Evolutionary conservation across 2,797 vertebrate species (phyloP).

Genomic region (Cossypha niveicapilla): DNA sequence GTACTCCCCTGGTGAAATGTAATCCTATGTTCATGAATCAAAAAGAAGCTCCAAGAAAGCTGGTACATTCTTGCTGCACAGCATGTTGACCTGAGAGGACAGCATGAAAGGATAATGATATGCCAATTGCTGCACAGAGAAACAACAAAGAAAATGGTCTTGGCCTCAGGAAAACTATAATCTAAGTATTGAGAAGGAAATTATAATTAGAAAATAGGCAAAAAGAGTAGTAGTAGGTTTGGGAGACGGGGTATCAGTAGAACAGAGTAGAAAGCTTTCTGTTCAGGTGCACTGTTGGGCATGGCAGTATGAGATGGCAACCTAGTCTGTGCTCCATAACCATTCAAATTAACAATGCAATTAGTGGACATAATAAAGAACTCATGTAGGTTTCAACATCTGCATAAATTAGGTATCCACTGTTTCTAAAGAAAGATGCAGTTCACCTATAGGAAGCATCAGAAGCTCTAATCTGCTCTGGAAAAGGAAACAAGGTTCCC

Average conservation of each 20-base stretch:
- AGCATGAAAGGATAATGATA: neutral
- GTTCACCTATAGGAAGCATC: neutral
- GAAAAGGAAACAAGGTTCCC: neutral
- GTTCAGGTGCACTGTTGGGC: neutral
- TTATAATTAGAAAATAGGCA: neutral
- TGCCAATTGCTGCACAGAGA: rapidly evolving
- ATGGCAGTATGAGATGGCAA: neutral
- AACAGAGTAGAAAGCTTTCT: neutral
- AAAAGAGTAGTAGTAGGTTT: neutral
- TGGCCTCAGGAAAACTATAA: neutral
- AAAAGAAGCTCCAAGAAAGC: neutral
- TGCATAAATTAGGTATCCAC: neutral
- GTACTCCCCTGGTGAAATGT: neutral
- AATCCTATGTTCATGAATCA: neutral
- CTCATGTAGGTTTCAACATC: neutral
- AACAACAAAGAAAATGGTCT: neutral
- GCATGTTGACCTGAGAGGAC: neutral
- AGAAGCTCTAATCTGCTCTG: neutral
- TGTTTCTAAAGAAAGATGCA: neutral
- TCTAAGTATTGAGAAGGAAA: neutral
- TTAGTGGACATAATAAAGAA: neutral
- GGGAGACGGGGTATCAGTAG: neutral
- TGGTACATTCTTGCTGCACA: neutral
- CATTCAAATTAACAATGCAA: neutral
- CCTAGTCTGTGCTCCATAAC: neutral